These are phyloP conservation scores for Drosophila mayaguana DNA, from an alignment of 2,888 invertebrate species.

Conservation along the genomic window DNA sequence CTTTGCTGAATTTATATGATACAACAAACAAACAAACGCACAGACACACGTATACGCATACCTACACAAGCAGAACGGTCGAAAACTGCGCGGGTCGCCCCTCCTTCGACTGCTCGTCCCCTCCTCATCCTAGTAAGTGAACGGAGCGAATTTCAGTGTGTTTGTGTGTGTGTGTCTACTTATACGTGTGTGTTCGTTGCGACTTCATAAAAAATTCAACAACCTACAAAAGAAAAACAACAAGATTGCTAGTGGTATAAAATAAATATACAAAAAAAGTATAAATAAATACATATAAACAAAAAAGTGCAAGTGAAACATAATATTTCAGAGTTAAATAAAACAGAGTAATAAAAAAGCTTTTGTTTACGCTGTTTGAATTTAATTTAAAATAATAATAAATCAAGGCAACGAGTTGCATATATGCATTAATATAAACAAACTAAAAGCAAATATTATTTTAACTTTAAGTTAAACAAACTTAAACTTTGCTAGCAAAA, in stretches of 20 bases:
- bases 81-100: constrained; percentile 52
- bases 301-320: constrained; percentile 30
- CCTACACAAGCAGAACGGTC: constrained; percentile 42
- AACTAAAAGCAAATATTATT: background rate
- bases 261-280: constrained; percentile 18
- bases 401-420: constrained; percentile 18
- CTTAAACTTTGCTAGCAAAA: background rate
- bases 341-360: constrained; percentile 33
- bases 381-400: constrained; percentile 31
- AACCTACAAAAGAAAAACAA: constrained; percentile 56
- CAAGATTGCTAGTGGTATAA: constrained; percentile 29
- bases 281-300: constrained; percentile 55
- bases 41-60: constrained; percentile 13
- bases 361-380: constrained; percentile 16
- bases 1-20: constrained; percentile 22
- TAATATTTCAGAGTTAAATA: constrained; percentile 44
- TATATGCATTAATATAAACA: constrained; percentile 4
- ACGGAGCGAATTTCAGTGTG: constrained; percentile 10
- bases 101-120: constrained; percentile 19
- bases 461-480: background rate
- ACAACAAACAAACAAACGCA: constrained; percentile 22
- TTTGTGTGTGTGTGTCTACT: constrained; percentile 9
- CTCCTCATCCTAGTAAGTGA: constrained; percentile 13
- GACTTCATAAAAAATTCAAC: constrained; percentile 73
- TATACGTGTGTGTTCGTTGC: constrained; percentile 29